Conservation (phyloP, 2,113 vertebrate species). For the Archocentrus centrarchus region DNA sequence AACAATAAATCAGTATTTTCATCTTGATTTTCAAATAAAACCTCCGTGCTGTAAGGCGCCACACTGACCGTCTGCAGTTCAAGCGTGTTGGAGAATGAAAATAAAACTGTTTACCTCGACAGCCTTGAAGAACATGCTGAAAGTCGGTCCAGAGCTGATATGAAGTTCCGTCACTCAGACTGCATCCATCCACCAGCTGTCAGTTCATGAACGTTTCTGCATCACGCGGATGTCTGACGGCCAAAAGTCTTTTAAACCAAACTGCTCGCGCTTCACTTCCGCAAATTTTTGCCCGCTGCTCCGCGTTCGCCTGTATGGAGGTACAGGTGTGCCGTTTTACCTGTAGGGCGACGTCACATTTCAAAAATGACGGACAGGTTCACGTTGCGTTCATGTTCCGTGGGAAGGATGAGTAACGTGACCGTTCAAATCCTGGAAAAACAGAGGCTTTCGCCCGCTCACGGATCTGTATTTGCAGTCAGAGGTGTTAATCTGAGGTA, state of each 20-base stretch:
- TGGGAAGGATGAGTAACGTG: accelerated
- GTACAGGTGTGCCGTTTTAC: conserved; percentile 37
- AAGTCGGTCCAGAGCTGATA: background rate
- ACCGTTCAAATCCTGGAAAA: background rate
- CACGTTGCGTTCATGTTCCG: background rate
- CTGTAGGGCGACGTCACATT: conserved; percentile 1
- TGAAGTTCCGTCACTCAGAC: background rate
- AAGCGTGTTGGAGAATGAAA: background rate
- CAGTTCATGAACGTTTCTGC: background rate
- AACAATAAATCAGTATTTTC: accelerated
- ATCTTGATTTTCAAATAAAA: background rate
- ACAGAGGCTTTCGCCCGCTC: background rate
- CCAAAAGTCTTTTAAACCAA: background rate
- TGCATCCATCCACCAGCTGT: background rate
- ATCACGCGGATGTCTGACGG: background rate
- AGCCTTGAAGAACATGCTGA: conserved; percentile 50
- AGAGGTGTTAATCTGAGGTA: background rate
- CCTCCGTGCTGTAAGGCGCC: too few relatives aligned
- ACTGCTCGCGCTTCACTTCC: conserved; percentile 43
- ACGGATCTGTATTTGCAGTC: background rate
- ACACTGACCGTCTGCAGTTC: too few relatives aligned
- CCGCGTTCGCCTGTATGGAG: background rate
- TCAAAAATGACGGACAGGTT: too few relatives aligned
- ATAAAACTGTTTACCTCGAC: conserved; percentile 28
- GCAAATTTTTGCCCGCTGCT: background rate